A percentile compares a stretch with the other conserved stretches of the same genome.
These are phyloP conservation scores for Pangasius mekongensis DNA, from an alignment of 2,797 vertebrate species.

Conservation along the genomic window DNA sequence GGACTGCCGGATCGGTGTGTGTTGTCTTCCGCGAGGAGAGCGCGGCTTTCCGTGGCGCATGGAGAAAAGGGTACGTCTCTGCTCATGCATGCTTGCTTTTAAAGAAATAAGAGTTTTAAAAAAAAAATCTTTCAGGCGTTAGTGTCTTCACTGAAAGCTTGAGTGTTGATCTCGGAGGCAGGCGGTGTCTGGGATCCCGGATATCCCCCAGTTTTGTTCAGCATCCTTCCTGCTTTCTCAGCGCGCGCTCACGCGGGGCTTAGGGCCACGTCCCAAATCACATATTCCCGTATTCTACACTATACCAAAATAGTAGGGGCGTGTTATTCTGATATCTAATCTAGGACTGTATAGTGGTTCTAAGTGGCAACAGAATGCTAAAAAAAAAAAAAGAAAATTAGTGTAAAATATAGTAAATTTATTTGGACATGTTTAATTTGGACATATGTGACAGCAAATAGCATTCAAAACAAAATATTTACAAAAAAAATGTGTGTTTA, in stretches of 20 bases:
- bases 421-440: background rate
- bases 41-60: slow-evolving; percentile 78
- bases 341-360: background rate
- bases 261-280: slow-evolving; percentile 17
- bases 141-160: background rate
- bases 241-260: slow-evolving; percentile 18
- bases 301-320: slow-evolving; percentile 10
- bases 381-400: background rate
- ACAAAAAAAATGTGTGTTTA: background rate
- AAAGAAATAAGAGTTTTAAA: background rate
- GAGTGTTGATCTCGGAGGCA: background rate
- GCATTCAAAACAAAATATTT: background rate
- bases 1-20: slow-evolving; percentile 71
- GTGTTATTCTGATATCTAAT: background rate
- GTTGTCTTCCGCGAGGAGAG: slow-evolving; percentile 70
- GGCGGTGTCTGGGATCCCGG: slow-evolving; percentile 2
- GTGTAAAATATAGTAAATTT: background rate
- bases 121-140: background rate
- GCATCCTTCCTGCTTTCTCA: slow-evolving; percentile 26
- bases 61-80: slow-evolving; percentile 79
- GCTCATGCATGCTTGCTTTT: slow-evolving; percentile 4
- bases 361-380: background rate
- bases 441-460: background rate
- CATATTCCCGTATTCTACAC: background rate
- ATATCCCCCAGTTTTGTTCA: slow-evolving; percentile 18